Evolutionary conservation across 2,888 invertebrate genomes (phyloP), one percentile per base, ranked within the genome.

Genomic region (Drosophila aldrichi): DNA sequence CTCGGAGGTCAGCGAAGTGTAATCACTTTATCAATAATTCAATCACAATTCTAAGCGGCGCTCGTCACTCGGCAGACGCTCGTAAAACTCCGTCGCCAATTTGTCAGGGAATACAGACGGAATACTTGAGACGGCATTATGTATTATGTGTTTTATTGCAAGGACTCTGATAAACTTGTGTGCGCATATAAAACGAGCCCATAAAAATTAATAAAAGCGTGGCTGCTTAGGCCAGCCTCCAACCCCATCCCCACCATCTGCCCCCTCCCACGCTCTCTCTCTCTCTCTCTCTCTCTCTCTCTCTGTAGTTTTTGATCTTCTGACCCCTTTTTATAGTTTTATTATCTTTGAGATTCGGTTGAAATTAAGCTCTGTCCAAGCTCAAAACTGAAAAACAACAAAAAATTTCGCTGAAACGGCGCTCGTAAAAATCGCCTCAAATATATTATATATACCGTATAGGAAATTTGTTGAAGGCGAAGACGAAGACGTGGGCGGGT

Each of bases 11-110:
- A 70, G 61, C 73, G 34, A 59, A 66, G 71, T 73, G 74, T 79
- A 89, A 88, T 85, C 86, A 88, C 86, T 87, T 87, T 87, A 87
- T 87, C 86, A 83, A 87, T 87, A 87, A 89, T 87, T 88, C 89
- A 89, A 87, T 87, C 86, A 89, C 66, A 88, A 79, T 49, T 49
- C 65, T 48, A 49, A 32, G 25, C 36, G 46, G 43, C 20, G 56
- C 54, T 62, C 25, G 41, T 62, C 16, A 18, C 41, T n/a, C 18
- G 3, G 56, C 49, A 68, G 70, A 64, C 59, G 87, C 79, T 88
- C 84, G 77, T 85, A 85, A 85, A 85, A 86, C 61, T 73, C 55
- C 79, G 80, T 80, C 77, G 78, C 80, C 80, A 81, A 81, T 77
- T 77, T 70, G 79, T 61, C 59, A 74, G 57, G 40, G 48, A 40